phyloP scores from a whole-genome alignment of 1,140 invertebrate genomes.

The Lanistes nyassanus region DNA sequence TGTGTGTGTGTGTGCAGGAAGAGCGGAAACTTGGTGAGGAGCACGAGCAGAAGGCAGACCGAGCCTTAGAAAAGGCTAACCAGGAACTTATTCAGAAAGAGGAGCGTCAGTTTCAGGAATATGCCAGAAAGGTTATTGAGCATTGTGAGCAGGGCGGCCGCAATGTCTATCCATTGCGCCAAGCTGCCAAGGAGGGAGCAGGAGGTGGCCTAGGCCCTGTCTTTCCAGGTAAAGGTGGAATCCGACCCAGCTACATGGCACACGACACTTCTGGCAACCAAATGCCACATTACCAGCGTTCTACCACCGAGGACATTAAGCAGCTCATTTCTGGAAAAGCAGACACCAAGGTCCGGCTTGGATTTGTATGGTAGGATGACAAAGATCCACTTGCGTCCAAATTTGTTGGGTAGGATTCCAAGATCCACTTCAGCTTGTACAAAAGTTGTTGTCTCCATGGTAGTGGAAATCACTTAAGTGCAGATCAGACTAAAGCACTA shows the following conservation, averaged over 20 bases:
- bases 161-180: constrained; percentile 62
- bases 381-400: too few relatives aligned
- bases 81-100: constrained; percentile 57
- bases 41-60: constrained; percentile 36
- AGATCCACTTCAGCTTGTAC: too few relatives aligned
- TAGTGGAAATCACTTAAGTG: too few relatives aligned
- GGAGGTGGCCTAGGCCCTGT: constrained; percentile 60
- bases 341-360: constrained; percentile 57
- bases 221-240: constrained; percentile 61
- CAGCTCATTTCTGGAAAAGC: constrained; percentile 53
- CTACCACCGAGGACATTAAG: constrained; percentile 60
- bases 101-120: constrained; percentile 65
- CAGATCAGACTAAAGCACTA: too few relatives aligned
- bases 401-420: too few relatives aligned
- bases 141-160: constrained; percentile 63
- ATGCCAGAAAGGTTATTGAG: constrained; percentile 64
- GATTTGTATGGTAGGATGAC: constrained; percentile 61
- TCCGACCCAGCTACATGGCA: constrained; percentile 64
- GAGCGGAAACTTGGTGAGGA: constrained; percentile 40
- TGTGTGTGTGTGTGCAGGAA: constrained; percentile 42
- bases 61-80: constrained; percentile 58
- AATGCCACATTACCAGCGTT: constrained; percentile 60
- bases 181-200: constrained; percentile 57
- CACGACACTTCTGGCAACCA: constrained; percentile 58
- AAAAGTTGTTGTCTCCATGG: too few relatives aligned